phyloP scores from a whole-genome alignment of 1,140 invertebrate genomes.

The Hylaeus volcanicus region DNA sequence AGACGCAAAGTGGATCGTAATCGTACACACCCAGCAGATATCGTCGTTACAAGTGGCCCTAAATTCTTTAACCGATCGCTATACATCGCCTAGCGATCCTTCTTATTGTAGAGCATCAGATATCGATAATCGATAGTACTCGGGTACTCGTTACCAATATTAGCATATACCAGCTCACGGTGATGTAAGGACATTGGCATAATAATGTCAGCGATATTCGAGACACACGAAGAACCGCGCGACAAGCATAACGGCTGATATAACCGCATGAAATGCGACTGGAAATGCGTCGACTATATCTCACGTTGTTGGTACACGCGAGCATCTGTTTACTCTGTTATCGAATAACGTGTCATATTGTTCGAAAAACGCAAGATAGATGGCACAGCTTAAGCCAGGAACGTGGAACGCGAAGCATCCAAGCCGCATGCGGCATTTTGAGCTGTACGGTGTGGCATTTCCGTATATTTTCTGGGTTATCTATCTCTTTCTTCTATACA shows the following conservation, averaged over 20 bases:
- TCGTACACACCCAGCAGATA: too few species aligned
- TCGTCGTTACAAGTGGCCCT: neutral
- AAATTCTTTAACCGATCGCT: conserved; percentile 13
- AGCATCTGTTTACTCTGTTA: neutral
- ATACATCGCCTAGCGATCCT: conserved; percentile 15
- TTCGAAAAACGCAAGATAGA: neutral
- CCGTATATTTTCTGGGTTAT: too few species aligned
- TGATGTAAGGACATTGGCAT: conserved; percentile 48
- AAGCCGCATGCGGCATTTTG: too few species aligned
- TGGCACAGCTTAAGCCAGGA: neutral
- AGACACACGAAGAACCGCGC: conserved; percentile 43
- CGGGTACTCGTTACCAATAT: conserved; percentile 55
- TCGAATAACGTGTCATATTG: neutral
- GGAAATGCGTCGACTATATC: conserved; percentile 32
- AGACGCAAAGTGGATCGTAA: too few species aligned
- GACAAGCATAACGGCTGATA: conserved; percentile 62
- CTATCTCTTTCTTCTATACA: too few species aligned
- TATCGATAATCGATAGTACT: conserved; percentile 61
- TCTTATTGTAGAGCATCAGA: conserved; percentile 24
- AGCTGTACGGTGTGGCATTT: too few species aligned
- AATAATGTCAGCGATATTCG: conserved; percentile 42
- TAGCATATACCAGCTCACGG: conserved; percentile 47
- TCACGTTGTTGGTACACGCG: neutral
- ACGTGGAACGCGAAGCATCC: too few species aligned
- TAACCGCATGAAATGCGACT: conserved; percentile 39